Evolutionary conservation across 2,113 vertebrate genomes (phyloP).

Genomic region (Brachirus orientalis): DNA sequence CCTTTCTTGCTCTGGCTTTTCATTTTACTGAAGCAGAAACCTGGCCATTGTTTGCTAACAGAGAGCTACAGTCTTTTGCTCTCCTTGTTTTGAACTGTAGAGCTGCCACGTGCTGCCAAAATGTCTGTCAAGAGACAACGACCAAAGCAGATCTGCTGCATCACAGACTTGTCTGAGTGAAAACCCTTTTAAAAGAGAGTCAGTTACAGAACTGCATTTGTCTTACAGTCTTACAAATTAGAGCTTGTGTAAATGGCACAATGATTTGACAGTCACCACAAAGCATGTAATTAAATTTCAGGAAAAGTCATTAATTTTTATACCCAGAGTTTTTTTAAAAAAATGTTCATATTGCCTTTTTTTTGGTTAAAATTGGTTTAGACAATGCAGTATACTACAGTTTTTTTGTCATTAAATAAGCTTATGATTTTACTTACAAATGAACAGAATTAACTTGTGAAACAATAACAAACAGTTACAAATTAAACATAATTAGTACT

Average conservation of each 20-base stretch:
- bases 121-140: constrained; percentile 82
- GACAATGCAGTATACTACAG: not conserved
- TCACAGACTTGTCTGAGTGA: constrained; percentile 37
- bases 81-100: constrained; percentile 81
- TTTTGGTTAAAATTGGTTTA: not conserved
- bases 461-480: constrained; percentile 21
- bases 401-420: too few relatives aligned
- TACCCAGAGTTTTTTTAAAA: too few relatives aligned
- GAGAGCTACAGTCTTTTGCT: constrained; percentile 82
- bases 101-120: constrained; percentile 89
- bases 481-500: constrained; percentile 27
- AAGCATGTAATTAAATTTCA: constrained; percentile 78
- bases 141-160: constrained; percentile 77
- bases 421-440: not conserved
- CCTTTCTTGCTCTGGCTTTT: constrained; percentile 63
- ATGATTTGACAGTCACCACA: constrained; percentile 43
- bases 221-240: not conserved
- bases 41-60: constrained; percentile 83
- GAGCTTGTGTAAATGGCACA: constrained; percentile 18
- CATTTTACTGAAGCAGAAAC: constrained; percentile 82
- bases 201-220: not conserved
- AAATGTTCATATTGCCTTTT: too few relatives aligned
- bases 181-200: constrained; percentile 38
- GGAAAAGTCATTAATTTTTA: not conserved
- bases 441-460: constrained; percentile 7